A percentile compares a stretch with the other conserved stretches of the same genome.
phyloP scores from a whole-genome alignment of 2,888 invertebrate species.

The Cantharis flavilabris region DNA sequence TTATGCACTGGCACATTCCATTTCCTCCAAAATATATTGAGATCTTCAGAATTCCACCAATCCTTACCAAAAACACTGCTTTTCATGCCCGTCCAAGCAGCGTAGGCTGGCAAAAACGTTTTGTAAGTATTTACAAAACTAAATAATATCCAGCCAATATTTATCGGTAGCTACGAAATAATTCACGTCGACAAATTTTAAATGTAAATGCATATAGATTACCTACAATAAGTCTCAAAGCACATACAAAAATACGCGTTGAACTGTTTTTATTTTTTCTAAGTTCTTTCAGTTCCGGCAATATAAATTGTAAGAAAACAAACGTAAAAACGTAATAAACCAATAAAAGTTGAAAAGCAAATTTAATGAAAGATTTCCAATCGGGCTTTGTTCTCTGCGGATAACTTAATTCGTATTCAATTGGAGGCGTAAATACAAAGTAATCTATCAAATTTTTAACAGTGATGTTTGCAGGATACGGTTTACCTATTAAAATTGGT shows the following conservation, averaged over 20 bases:
- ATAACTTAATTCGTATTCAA: conserved; percentile 3
- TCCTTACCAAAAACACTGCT: not conserved
- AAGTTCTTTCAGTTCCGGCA: conserved; percentile 1
- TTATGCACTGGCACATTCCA: conserved; percentile 14
- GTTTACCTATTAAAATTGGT: not conserved
- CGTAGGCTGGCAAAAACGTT: conserved; percentile 3
- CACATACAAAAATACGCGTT: not conserved
- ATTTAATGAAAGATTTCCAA: not conserved
- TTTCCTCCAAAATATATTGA: conserved; percentile 10
- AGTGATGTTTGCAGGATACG: conserved; percentile 7
- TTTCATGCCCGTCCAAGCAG: conserved; percentile 2
- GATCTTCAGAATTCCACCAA: conserved; percentile 14
- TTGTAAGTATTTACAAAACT: not conserved
- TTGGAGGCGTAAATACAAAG: conserved; percentile 7
- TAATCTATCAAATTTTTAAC: conserved; percentile 1
- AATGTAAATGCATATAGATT: not conserved
- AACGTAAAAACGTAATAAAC: not conserved
- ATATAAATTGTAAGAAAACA: not conserved
- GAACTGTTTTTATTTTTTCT: not conserved
- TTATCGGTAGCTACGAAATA: conserved; percentile 8
- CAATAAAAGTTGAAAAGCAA: not conserved
- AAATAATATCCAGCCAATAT: conserved; percentile 6
- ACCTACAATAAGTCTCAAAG: not conserved
- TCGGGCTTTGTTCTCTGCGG: not conserved
- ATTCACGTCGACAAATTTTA: not conserved